Base-by-base conservation (phyloP, 2,113 vertebrate genomes). In the Melanocharis versteri region DNA sequence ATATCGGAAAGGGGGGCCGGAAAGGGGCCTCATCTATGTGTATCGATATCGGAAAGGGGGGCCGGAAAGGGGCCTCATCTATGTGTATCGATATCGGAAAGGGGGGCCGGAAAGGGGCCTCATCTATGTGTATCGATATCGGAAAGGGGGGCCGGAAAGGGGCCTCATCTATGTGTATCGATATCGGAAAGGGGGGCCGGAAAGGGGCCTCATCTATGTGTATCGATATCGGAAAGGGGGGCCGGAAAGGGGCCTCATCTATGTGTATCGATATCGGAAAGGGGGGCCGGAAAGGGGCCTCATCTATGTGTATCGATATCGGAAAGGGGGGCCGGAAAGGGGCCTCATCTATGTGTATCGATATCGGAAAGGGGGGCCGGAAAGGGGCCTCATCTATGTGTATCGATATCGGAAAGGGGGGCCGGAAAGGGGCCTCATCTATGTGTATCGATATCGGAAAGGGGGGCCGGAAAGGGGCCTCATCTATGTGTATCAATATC, bases 261-360 rank as follows among this genome's bases (percentile, higher is more conserved):
- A 3, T 37, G 13, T 12, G 26, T 18, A 39, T 68, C 28, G 5
- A 2, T 81, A 45, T 10, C 1, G 2, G 14, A 48, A 11, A 60
- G 0, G 1, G 27, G 1, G 26, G n/a, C 7, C 10, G 3, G 2
- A 64, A 44, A 44, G 21, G 4, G 48, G 4, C 2, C 19, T 4
- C 6, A 2, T 33, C 6, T 0, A 8, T 35, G 33, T 7, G 65
- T 14, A 8, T 37, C 35, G 4, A 1, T 50, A 30, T 11, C 1
- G 6, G 17, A 28, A 50, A 1, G 11, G 10, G 4, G n/a, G 10
- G n/a, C 9, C 5, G 2, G 15, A 26, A 42, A 17, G 14, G 56
- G 22, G 10, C n/a, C n/a, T 26, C 13, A 17, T 28, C 22, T 2
- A n/a, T 21, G 19, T 7, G 65, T 42, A 9, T 28, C n/a, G 30